Evolutionary conservation across 2,888 invertebrate genomes (phyloP), one percentile per base, ranked within the genome.

Genomic region (Toxonevra muliebris): DNA sequence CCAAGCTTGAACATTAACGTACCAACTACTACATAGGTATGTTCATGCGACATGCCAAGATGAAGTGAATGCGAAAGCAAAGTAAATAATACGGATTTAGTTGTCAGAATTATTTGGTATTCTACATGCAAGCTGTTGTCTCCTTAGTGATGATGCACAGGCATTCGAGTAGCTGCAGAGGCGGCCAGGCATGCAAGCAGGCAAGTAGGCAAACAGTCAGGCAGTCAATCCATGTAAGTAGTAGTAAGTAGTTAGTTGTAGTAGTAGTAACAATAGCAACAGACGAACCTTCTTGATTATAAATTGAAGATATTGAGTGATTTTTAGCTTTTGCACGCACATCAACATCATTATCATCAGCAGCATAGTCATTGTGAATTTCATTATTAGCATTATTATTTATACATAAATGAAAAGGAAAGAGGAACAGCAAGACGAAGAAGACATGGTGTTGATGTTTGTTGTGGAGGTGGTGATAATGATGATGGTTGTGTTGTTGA

Each of bases 31-130:
- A 30, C 30, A 7, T 30, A 30, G 30, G 30, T 30, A 30, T 7
- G 30, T 30, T 30, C 30, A 30, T 30, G 30, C 30, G 30, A 30
- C 30, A 4, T 30, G 30, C 30, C 3, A 30, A 2, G 30, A 30
- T 30, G 30, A 30, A 30, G 30, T 30, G 30, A 4, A 30, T 30
- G 3, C 30, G 7, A 30, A 30, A 30, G 30, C 30, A 30, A 30
- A 30, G 3, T 30, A 30, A 30, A 30, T 2, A 48, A 15, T 15
- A 55, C 54, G 61, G 60, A 61, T 61, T 61, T 66, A 61, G 66
- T 30, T 66, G 66, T 66, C 66, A 61, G 66, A 54, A 55, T 55
- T 60, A 66, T 66, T 66, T 66, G 61, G 61, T 61, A 66, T 66
- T 66, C 66, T 60, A 60, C 61, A 66, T 61, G 66, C 55, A 55